Percentiles rank a stretch among this genome's conserved stretches.
phyloP scores from a whole-genome alignment of 1,140 invertebrate genomes.

The Bathynomus jamesi region DNA sequence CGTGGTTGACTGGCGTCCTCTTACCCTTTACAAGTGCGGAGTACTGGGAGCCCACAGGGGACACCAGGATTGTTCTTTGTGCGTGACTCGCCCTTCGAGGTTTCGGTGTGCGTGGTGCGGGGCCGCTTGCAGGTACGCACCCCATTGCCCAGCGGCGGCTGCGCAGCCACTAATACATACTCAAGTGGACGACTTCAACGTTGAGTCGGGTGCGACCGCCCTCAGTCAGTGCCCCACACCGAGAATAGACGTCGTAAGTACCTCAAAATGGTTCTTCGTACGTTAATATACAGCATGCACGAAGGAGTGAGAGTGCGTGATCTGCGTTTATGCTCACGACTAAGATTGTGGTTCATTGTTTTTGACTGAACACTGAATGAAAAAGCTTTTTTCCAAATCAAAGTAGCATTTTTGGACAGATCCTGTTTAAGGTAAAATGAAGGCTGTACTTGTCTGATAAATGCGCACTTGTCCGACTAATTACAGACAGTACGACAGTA shows the following conservation, averaged over 20 bases:
- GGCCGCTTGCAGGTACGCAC: constrained; percentile 72
- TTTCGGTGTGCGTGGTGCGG: constrained; percentile 90
- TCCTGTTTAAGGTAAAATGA: too few relatives aligned
- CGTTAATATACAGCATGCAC: too few relatives aligned
- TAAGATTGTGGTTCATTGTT: too few relatives aligned
- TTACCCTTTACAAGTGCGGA: constrained; percentile 90
- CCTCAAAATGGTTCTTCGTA: not conserved
- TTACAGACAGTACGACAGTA: too few relatives aligned
- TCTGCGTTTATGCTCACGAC: too few relatives aligned
- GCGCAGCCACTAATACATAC: constrained; percentile 71
- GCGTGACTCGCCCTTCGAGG: constrained; percentile 68
- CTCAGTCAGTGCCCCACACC: constrained; percentile 70
- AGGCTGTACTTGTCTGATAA: too few relatives aligned
- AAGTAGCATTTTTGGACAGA: too few relatives aligned
- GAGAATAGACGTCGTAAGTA: constrained; percentile 74
- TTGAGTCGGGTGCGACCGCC: constrained; percentile 48
- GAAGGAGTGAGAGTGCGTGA: too few relatives aligned
- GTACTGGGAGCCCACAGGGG: constrained; percentile 82
- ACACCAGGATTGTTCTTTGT: constrained; percentile 87
- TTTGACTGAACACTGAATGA: too few relatives aligned
- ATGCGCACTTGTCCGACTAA: too few relatives aligned
- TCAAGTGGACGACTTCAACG: constrained; percentile 62
- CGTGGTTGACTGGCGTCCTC: constrained; percentile 78
- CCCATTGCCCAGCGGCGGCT: constrained; percentile 63
- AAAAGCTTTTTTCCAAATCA: too few relatives aligned